Evolutionary conservation across 2,113 vertebrate genomes (phyloP), one percentile per base, ranked within the genome.

Genomic region (Elanus axillaris): DNA sequence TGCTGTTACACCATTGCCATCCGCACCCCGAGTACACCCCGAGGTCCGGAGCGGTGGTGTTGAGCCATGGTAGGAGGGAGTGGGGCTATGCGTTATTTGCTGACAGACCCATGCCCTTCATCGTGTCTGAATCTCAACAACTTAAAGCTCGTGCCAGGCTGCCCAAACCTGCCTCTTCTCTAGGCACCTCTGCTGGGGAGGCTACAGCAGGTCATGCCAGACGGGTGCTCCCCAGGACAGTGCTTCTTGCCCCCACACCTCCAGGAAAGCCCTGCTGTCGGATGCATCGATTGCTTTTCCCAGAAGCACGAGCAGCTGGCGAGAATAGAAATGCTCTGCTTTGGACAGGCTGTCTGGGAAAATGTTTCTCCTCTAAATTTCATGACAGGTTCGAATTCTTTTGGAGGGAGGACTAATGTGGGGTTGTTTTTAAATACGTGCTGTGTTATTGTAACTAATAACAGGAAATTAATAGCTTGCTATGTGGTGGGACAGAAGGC

Each of bases 361-460:
- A 94, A 85, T 10, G 55, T 59, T 94, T 74, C 83, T 85, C 66
- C 78, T 90, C 89, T 26, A 43, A 63, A 76, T 73, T 93, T 92
- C 93, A 94, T 50, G 93, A 94, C 90, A 87, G 95, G 90, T 96
- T 93, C 0, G 6, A 80, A 95, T 96, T 96, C 96, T 73, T 95
- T 64, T 0, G 0, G 73, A 95, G 86, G 79, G 78, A 95, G 89
- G 94, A 86, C 71, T 71, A 22, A 20, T 0, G 9, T 0, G 16
- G 55, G 45, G 84, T 36, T 96, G 95, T 92, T 97, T 94, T 92
- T 74, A 82, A 96, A 26, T 6, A 82, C 3, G 1, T 0, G 1
- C 52, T 66, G 73, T 90, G 97, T 94, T 97, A 38, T 63, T 93
- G 64, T 59, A 95, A 83, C 82, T 93, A 94, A 69, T 64, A 95